A percentile compares a stretch with the other conserved stretches of the same genome.
Evolutionary conservation across 1,140 invertebrate genomes (phyloP).

Genomic region (Cherax quadricarinatus): DNA sequence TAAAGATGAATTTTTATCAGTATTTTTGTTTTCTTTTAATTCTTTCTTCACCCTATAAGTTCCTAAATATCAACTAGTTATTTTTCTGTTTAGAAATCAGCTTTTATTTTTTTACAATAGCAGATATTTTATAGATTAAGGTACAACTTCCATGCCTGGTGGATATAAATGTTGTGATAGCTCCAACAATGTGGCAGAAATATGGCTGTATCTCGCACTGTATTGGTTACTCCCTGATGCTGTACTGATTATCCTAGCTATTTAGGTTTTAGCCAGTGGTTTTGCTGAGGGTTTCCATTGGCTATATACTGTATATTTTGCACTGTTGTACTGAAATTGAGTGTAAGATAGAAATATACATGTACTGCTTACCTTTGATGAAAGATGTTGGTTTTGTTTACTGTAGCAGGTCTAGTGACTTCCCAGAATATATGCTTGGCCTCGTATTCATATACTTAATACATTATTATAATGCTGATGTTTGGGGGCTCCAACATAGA

Average conservation of each 20-base stretch:
- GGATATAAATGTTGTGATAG: constrained; percentile 49
- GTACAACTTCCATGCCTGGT: constrained; percentile 50
- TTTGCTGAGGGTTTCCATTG: background rate
- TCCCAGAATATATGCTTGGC: too few relatives aligned
- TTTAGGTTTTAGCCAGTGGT: background rate
- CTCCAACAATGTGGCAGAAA: constrained; percentile 21
- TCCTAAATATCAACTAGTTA: background rate
- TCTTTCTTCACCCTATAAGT: background rate
- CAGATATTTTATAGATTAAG: background rate
- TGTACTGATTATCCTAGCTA: background rate
- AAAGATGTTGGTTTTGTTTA: too few relatives aligned
- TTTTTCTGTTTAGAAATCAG: background rate
- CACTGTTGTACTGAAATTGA: background rate
- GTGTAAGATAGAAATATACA: background rate
- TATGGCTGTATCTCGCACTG: constrained; percentile 25
- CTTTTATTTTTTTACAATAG: constrained; percentile 1
- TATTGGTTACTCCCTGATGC: constrained; percentile 22
- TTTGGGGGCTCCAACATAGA: too few relatives aligned
- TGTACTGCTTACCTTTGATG: too few relatives aligned
- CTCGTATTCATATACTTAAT: too few relatives aligned
- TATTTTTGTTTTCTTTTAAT: background rate
- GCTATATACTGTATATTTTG: background rate
- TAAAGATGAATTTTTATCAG: background rate
- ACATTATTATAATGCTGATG: too few relatives aligned
- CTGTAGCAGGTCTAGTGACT: too few relatives aligned